phyloP scores from a whole-genome alignment of 2,797 vertebrate species.

The Erethizon dorsatum region DNA sequence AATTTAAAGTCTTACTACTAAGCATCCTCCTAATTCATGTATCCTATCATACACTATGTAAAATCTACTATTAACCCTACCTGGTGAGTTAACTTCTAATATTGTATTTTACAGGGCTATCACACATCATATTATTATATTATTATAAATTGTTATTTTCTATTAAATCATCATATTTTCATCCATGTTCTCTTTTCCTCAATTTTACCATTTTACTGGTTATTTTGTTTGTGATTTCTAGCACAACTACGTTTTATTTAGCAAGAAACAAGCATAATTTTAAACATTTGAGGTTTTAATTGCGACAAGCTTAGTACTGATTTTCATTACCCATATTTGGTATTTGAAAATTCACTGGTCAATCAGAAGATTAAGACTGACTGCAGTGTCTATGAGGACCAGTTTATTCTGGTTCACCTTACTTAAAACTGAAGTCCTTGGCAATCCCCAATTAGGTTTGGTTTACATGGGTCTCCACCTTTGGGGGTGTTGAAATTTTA shows the following conservation, averaged over 20 bases:
- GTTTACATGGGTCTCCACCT: not conserved
- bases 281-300: not conserved
- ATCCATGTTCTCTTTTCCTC: not conserved
- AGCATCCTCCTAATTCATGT: constrained; percentile 4
- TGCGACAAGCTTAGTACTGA: not conserved
- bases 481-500: not conserved
- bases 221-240: constrained; percentile 14
- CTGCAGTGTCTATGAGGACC: not conserved
- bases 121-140: not conserved
- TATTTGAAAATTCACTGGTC: not conserved
- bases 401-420: not conserved
- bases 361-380: not conserved
- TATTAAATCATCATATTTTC: constrained; percentile 44
- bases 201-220: not conserved
- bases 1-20: not conserved
- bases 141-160: not conserved
- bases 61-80: not conserved
- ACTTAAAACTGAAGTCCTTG: not conserved
- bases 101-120: constrained; percentile 4
- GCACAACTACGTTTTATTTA: not conserved
- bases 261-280: not conserved
- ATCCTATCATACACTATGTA: not conserved
- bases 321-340: not conserved
- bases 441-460: not conserved
- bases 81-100: not conserved